Evolutionary conservation across 1,140 invertebrate genomes (phyloP), one percentile per base, ranked within the genome.

Genomic region (Arctopsyche grandis): DNA sequence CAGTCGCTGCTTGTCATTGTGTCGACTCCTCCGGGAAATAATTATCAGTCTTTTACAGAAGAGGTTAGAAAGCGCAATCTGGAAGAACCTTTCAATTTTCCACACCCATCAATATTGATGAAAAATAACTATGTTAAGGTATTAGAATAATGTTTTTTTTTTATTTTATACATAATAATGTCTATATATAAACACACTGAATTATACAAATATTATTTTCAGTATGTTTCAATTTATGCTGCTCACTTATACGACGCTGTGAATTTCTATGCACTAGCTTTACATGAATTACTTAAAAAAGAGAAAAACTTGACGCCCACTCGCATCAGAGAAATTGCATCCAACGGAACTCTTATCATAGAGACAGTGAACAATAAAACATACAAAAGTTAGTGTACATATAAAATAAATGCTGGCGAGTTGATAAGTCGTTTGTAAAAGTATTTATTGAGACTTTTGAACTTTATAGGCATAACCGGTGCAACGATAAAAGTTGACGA

Each of bases 211-310:
- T 66, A 66, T 66, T 66, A 14, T 71, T 88, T 90, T 69, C 88
- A 94, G 91, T 95, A 96, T 86, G 93, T 98, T 9, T 94, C 97
- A 9, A 94, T 98, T 71, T 97, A 97, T 85, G 98, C 98, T 12
- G 95, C 97, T 0, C 98, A 99, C 88, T 88, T 99, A 48, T 99
- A 98, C 86, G 98, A 99, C 88, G 96, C 97, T 0, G 94, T 99
- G 0, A 93, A 93, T 84, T 86, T 99, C 0, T 99, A 99, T 85
- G 96, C 97, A 0, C 90, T 90, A 80, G 96, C 97, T 0, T 88
- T 99, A 56, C 90, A 97, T 82, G 89, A 93, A 81, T 86, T 97
- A 14, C 85, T 98, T 48, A 83, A 86, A 79, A 89, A 93, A 83
- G 89, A 92, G 80, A 89, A 91, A 48, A 86, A 89, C 9, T 83